Evolutionary conservation across 2,888 invertebrate genomes (phyloP).

Genomic region (Pristionchus fissidentatus): DNA sequence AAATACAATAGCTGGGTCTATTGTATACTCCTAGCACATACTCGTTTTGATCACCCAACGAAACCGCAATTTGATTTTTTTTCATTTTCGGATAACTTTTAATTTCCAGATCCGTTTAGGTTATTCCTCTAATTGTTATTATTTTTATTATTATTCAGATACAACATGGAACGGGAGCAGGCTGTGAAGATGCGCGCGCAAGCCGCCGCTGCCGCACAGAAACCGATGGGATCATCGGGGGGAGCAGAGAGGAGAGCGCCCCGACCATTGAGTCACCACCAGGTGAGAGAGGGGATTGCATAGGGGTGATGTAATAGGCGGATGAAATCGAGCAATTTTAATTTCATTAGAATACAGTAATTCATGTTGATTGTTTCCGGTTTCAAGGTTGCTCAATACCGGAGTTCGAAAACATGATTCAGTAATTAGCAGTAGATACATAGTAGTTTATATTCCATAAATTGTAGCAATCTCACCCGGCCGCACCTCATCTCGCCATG

Average conservation of each 20-base stretch:
- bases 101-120: too few species aligned
- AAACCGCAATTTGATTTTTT: too few species aligned
- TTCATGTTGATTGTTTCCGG: too few species aligned
- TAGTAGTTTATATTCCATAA: neutral
- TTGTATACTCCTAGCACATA: too few species aligned
- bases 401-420: neutral
- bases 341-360: too few species aligned
- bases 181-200: conserved; percentile 63
- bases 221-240: conserved; percentile 24
- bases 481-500: conserved; percentile 73
- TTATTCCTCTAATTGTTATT: neutral
- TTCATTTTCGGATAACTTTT: too few species aligned
- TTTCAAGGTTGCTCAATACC: too few species aligned
- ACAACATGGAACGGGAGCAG: conserved; percentile 55
- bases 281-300: conserved; percentile 50
- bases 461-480: conserved; percentile 69
- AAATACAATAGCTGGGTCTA: too few species aligned
- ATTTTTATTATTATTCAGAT: neutral
- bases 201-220: conserved; percentile 54
- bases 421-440: neutral
- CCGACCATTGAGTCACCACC: conserved; percentile 65
- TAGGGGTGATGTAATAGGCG: neutral
- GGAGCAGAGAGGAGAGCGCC: conserved; percentile 52
- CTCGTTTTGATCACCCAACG: too few species aligned
- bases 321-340: neutral